A percentile compares a stretch with the other conserved stretches of the same genome.
Evolutionary conservation across 2,888 invertebrate genomes (phyloP).

Genomic region (Netelia fuscicornis): DNA sequence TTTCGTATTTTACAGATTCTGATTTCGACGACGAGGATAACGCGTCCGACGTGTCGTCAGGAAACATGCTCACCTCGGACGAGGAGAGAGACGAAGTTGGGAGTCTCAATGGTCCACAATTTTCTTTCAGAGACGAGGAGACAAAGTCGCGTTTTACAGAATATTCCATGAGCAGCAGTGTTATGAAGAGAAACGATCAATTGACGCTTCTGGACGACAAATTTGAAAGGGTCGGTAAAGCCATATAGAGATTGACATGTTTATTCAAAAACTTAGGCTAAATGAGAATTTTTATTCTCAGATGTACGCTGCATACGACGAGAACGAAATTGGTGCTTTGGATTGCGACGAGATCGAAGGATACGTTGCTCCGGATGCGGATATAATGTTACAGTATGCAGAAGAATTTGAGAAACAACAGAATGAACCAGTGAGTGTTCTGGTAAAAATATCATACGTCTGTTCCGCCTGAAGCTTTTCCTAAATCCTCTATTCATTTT

Average conservation of each 20-base stretch:
- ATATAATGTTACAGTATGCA: conserved; percentile 90
- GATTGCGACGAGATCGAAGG: conserved; percentile 97
- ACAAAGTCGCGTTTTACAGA: conserved; percentile 95
- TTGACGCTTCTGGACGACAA: conserved; percentile 93
- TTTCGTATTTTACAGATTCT: conserved; percentile 78
- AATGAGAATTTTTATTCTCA: conserved; percentile 73
- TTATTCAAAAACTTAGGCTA: too few species aligned
- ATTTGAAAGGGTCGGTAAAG: conserved; percentile 92
- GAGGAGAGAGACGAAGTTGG: conserved; percentile 85
- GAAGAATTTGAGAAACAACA: conserved; percentile 90
- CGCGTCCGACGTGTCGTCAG: conserved; percentile 80
- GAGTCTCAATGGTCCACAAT: conserved; percentile 84
- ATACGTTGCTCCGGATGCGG: conserved; percentile 89
- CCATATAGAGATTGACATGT: not conserved
- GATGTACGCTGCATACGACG: conserved; percentile 94
- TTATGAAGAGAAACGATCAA: conserved; percentile 94
- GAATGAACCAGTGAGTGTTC: conserved; percentile 79
- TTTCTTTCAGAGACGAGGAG: conserved; percentile 88
- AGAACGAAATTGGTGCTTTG: conserved; percentile 95
- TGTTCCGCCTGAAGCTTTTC: too few species aligned
- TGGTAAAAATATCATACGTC: too few species aligned
- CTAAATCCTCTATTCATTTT: conserved; percentile 14
- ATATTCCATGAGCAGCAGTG: conserved; percentile 97
- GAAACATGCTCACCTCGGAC: conserved; percentile 75
- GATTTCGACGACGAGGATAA: conserved; percentile 82